Base-by-base conservation (phyloP, 2,888 invertebrate genomes). In the Lymantria monacha region DNA sequence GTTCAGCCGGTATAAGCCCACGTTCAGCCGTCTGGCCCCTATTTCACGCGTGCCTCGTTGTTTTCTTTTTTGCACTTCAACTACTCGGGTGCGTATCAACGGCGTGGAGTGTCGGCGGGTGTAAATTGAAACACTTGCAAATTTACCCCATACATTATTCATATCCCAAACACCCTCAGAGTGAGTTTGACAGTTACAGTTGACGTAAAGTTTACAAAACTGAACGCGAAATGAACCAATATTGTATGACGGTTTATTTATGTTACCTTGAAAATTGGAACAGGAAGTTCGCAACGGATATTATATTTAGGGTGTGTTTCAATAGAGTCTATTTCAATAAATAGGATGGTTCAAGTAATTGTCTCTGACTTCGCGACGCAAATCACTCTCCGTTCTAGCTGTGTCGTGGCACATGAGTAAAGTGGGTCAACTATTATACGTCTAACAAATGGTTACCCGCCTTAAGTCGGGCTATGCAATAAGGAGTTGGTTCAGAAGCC, bases 121-220 rank as follows among this genome's bases (percentile, higher is more conserved):
- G 90, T 90, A 90, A 91, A 91, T 91, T 90, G 90, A 91, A 90
- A 91, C 90, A 91, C 90, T 91, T 88, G 89, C 90, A 90, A 91
- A 90, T 91, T 90, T 87, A 83, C 87, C 74, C 85, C 78, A 88
- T 91, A 87, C 87, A 89, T 90, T 89, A 91, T 91, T 90, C 90
- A 91, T 90, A 77, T 72, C 59, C 76, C 83, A 81, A 87, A 89
- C 87, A 86, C 86, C 83, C 86, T 83, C 74, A 65, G 61, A 72
- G 69, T 70, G 66, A 73, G 69, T 76, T 48, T 54, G 76, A 80
- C 84, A 81, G 83, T 80, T 82, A 79, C 82, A 79, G 81, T 81
- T 79, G 81, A 84, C 74, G 80, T 59, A 74, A 81, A 81, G 69
- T 83, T 79, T 68, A 69, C 68, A 72, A 76, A 76, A 80, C 67